Evolutionary conservation across 2,113 vertebrate species (phyloP).

Genomic region (Silurus glanis): DNA sequence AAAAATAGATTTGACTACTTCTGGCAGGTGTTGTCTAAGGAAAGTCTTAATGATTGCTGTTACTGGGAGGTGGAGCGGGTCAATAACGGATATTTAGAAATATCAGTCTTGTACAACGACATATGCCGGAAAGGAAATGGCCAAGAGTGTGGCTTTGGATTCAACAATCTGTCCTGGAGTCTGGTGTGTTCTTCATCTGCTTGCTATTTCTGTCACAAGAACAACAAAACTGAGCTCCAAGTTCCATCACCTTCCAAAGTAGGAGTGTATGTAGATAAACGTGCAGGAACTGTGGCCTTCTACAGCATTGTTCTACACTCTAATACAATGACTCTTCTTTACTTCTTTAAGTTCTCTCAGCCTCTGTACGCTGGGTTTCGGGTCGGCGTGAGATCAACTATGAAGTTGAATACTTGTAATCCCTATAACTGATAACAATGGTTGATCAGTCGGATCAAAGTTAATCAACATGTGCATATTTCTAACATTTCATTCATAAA

Average conservation of each 20-base stretch:
- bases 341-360: slow-evolving; percentile 9
- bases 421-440: background rate
- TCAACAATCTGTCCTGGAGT: background rate
- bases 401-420: background rate
- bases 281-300: slow-evolving; percentile 44
- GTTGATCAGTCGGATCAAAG: no score
- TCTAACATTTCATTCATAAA: no score
- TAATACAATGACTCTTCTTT: background rate
- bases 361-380: slow-evolving; percentile 3
- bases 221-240: background rate
- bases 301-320: background rate
- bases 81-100: background rate
- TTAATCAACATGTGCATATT: no score
- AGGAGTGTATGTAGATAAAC: slow-evolving; percentile 47
- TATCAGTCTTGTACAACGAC: slow-evolving; percentile 21
- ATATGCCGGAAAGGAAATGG: background rate
- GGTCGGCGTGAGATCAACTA: background rate
- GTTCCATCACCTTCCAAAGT: background rate
- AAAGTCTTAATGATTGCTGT: slow-evolving; percentile 1
- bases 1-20: slow-evolving; percentile 12
- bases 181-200: background rate
- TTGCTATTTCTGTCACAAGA: slow-evolving; percentile 12
- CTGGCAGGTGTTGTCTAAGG: background rate
- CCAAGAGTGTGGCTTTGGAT: background rate
- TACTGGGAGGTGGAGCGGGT: slow-evolving; percentile 29